A percentile compares a stretch with the other conserved stretches of the same genome.
Evolutionary conservation across 2,797 vertebrate species (phyloP).

Genomic region (Lepus oiostolus): DNA sequence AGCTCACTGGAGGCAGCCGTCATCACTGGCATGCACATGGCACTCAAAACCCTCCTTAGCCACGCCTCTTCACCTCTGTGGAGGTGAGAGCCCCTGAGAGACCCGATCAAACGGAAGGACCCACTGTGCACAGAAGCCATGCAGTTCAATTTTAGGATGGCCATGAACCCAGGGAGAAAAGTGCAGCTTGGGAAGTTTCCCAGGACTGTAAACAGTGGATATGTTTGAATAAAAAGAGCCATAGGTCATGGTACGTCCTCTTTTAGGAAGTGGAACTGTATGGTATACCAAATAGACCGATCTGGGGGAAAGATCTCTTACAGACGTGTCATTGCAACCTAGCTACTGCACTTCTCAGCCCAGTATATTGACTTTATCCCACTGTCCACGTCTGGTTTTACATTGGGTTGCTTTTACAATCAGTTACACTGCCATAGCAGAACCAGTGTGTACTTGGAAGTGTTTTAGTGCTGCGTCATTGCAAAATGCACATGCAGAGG

Average conservation of each 20-base stretch:
- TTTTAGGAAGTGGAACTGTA: neutral
- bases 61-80: neutral
- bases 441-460: constrained; percentile 45
- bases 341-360: neutral
- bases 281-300: neutral
- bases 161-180: neutral
- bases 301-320: neutral
- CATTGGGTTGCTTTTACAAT: constrained; percentile 13
- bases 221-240: neutral
- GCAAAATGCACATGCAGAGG: neutral
- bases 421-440: neutral
- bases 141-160: neutral
- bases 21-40: accelerated
- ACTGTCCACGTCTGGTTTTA: neutral
- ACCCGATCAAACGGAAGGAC: neutral
- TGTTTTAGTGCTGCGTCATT: neutral
- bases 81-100: too few species aligned
- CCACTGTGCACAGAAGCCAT: accelerated
- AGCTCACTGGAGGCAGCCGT: neutral
- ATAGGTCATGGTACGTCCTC: neutral
- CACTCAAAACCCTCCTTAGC: accelerated
- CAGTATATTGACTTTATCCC: neutral
- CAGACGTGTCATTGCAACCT: neutral
- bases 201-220: neutral
- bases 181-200: neutral